phyloP scores from a whole-genome alignment of 2,888 invertebrate genomes.

The Nymphalis polychloros region DNA sequence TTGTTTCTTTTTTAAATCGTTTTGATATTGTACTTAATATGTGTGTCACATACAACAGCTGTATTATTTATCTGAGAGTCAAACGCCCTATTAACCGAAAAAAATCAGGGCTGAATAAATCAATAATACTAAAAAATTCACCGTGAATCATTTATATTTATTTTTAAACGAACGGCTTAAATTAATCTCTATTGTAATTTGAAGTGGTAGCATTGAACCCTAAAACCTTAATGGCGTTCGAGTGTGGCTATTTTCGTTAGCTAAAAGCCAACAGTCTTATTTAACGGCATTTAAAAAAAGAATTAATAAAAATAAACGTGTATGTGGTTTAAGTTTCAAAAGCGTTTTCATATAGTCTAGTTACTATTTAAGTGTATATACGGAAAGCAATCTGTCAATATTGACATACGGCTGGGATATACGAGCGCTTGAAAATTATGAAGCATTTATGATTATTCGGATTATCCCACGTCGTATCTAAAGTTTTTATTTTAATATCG shows the following conservation, averaged over 20 bases:
- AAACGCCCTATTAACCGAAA: no score
- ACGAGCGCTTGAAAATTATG: not conserved
- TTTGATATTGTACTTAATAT: no score
- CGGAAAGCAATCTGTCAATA: not conserved
- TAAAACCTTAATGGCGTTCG: slow-evolving; percentile 33
- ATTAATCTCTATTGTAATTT: slow-evolving; percentile 18
- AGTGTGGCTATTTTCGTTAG: slow-evolving; percentile 32
- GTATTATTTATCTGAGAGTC: no score
- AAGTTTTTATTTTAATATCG: not conserved
- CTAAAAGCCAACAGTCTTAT: slow-evolving; percentile 11
- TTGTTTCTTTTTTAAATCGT: no score
- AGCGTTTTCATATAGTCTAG: not conserved
- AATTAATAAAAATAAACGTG: not conserved
- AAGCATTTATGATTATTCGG: not conserved
- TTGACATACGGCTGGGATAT: not conserved
- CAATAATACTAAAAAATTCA: not conserved
- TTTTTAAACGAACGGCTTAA: slow-evolving; percentile 1
- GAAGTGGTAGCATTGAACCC: slow-evolving; percentile 37
- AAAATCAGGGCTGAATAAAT: not conserved
- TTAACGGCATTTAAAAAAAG: not conserved
- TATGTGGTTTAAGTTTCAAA: not conserved
- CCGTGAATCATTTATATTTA: not conserved
- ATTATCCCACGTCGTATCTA: not conserved
- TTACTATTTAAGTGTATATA: not conserved
- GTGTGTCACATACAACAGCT: no score